Evolutionary conservation across 2,113 vertebrate species (phyloP), one percentile per base, ranked within the genome.

Genomic region (Naja naja): DNA sequence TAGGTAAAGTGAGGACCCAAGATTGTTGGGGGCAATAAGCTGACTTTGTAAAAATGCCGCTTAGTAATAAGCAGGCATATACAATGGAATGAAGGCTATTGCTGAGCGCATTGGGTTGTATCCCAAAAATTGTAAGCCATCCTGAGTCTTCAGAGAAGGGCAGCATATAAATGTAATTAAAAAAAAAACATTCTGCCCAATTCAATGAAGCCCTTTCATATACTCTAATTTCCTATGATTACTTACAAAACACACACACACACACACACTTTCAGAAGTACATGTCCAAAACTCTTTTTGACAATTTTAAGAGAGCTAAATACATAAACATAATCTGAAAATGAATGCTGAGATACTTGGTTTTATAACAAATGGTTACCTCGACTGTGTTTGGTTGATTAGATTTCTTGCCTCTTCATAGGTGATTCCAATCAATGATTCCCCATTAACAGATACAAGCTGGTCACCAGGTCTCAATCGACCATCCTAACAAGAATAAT

Each of bases 401-500:
- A 99, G 97, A 95, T 96, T 98, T 96, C 98, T 97, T 45, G 99
- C 99, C 96, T 99, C 99, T 96, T 99, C 99, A 54, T 98, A 98
- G 47, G 98, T 99, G 89, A 99, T 98, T 10, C 99, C 99, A 87
- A 99, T 98, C 97, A 99, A 96, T 12, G 99, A 99, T 95, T 99
- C 99, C 93, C 98, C 99, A 97, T 99, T 99, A 94, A 99, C 96
- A 89, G 99, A 99, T 88, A 99, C 98, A 60, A 99, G 98, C 94
- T 99, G 99, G 96, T 99, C 99, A 56, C 99, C 99, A 27, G 98
- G 97, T 93, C 98, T 98, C 95, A 99, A 95, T 94, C 99, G 97
- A 92, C 99, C 99, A 94, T 99, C 99, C 99, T 99, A 96, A 93
- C 90, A 88, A 86, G 86, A 96, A 92, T 12, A 95, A 85, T 87